Evolutionary conservation across 2,797 vertebrate species (phyloP), one percentile per base, ranked within the genome.

Genomic region (Fringilla coelebs): DNA sequence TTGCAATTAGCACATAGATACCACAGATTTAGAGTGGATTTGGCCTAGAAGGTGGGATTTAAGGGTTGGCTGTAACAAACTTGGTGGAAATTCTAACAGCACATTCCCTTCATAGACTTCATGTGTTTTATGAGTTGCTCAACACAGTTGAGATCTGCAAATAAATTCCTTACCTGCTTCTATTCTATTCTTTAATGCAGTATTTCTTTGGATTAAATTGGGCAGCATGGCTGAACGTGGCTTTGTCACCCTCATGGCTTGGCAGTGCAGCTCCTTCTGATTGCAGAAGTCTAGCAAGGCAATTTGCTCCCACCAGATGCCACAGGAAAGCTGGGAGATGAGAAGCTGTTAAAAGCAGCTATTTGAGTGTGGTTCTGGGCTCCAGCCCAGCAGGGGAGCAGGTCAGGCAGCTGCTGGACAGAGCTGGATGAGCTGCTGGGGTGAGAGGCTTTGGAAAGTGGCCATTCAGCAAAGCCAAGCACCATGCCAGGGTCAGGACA

Each of bases 401-500:
- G 70, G 77, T 63, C 74, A 72, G 63, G 58, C 78, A 94, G 91
- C 62, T 81, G 57, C 75, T 82, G 83, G 62, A 82, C 32, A 3
- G 36, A 90, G 48, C 78, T 85, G 71, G 70, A 71, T 1, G 6
- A 55, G 24, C 34, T 77, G 31, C 41, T 77, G 43, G 21, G 43
- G 26, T 81, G 58, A 85, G 28, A 77, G 62, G 21, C 16, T 19
- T 19, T 67, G 66, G n/a, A 51, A 71, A 75, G n/a, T 4, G 71
- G 31, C 32, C 0, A 0, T 63, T 75, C 49, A 82, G 62, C 5
- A 3, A 74, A 73, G 7, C 22, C 45, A 34, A 45, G 36, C 0
- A 0, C 51, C 1, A 0, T 51, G 49, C 54, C 16, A 5, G 15
- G 17, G 32, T 77, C 48, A 82, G 71, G 43, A 38, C 43, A 62